Base-by-base conservation (phyloP, 2,888 invertebrate genomes). In the Xestia rhomboidea region DNA sequence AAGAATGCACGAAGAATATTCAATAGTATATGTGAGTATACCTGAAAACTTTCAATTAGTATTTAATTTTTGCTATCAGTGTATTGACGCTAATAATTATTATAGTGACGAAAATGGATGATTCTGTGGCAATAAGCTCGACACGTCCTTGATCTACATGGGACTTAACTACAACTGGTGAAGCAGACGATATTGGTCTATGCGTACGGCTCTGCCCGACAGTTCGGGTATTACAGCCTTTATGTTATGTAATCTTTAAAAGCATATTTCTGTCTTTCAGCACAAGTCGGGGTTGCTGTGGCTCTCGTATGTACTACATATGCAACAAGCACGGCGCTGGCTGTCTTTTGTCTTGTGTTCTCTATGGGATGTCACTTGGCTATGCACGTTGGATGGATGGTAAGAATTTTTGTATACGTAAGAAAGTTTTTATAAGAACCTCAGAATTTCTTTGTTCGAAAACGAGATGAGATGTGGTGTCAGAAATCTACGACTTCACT, bases 301-400 rank as follows among this genome's bases (percentile, higher is more conserved):
- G 89, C 90, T 21, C 69, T 94, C 13, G 51, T 92, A 0, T 77
- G 89, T 8, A 89, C 97, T 2, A 97, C 97, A 0, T 95, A 93
- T 10, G 94, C 95, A 0, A 94, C 93, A 0, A 92, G 94, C 63
- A 90, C 94, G 0, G 86, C 88, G 2, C 67, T 96, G 1, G 97
- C 97, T 0, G 95, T 97, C 0, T 86, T 90, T 0, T 93, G 97
- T 68, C 93, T 98, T 0, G 95, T 97, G 0, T 69, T 97, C 1
- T 96, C 97, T 0, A 96, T 98, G 63, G 95, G 97, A 0, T 91
- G 97, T 0, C 97, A 97, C 72, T 96, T 97, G 8, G 97, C 96
- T 0, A 92, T 97, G 6, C 97, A 97, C 76, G 97, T 97, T 38
- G 98, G 98, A 5, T 97, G 93, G 93, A 92, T 95, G 93, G 95